Evolutionary conservation across 1,140 invertebrate species (phyloP).

Genomic region (Nixonia krombeini): DNA sequence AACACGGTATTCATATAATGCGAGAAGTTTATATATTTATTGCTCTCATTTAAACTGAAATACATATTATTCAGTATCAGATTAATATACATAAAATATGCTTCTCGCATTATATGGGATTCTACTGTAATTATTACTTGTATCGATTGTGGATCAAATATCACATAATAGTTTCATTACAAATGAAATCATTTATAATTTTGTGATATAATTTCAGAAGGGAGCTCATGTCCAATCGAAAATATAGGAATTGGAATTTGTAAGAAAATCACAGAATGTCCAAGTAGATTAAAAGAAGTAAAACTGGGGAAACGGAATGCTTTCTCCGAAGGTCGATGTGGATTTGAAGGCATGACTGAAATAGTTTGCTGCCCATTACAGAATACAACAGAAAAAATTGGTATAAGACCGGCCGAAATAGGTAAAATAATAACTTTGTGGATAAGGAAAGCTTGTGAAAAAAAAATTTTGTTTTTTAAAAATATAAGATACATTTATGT

Average conservation of each 20-base stretch:
- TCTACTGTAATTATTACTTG: too few relatives aligned
- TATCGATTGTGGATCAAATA: too few relatives aligned
- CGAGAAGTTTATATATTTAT: too few relatives aligned
- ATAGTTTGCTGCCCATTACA: slow-evolving; percentile 60
- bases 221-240: slow-evolving; percentile 51
- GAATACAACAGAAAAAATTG: slow-evolving; percentile 44
- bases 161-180: too few relatives aligned
- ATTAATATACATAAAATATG: too few relatives aligned
- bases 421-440: slow-evolving; percentile 33
- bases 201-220: slow-evolving; percentile 47
- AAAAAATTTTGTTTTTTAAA: background rate
- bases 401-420: slow-evolving; percentile 46
- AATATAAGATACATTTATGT: background rate
- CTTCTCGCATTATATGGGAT: too few relatives aligned
- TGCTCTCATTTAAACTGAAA: too few relatives aligned
- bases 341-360: slow-evolving; percentile 51
- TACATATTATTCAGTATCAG: too few relatives aligned
- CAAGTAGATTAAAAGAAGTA: slow-evolving; percentile 48
- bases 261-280: slow-evolving; percentile 56
- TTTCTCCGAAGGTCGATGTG: slow-evolving; percentile 49
- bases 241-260: slow-evolving; percentile 51
- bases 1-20: too few relatives aligned
- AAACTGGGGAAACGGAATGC: slow-evolving; percentile 39
- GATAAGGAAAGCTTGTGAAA: too few relatives aligned
- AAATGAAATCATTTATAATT: too few relatives aligned